These are phyloP conservation scores for Pterophyllum scalare DNA, from an alignment of 2,113 vertebrate species.

Conservation along the genomic window DNA sequence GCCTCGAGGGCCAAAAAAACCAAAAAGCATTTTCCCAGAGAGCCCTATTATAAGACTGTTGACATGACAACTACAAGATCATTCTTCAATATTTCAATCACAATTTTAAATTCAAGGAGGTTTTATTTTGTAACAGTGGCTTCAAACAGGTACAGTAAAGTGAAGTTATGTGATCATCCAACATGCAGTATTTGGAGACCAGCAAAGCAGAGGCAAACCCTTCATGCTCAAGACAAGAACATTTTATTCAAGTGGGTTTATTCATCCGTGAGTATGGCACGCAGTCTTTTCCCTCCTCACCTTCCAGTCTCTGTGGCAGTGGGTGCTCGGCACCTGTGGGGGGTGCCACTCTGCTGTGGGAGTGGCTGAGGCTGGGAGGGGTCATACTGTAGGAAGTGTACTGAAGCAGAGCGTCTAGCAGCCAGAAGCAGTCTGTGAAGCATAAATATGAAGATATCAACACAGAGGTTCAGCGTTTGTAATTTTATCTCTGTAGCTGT, in stretches of 20 bases:
- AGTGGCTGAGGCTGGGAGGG: constrained; percentile 93
- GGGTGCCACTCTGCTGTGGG: constrained; percentile 86
- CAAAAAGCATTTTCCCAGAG: background rate
- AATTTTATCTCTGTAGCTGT: background rate
- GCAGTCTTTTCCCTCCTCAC: constrained; percentile 73
- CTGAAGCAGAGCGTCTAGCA: constrained; percentile 94
- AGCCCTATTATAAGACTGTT: background rate
- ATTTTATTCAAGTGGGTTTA: too few species aligned
- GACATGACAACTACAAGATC: background rate
- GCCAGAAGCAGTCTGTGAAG: constrained; percentile 85
- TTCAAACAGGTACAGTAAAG: too few species aligned
- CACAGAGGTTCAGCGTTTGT: background rate
- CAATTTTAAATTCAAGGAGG: background rate
- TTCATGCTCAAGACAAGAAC: background rate
- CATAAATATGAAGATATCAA: background rate
- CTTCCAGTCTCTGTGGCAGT: constrained; percentile 93
- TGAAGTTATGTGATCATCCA: accelerated
- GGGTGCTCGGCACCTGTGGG: constrained; percentile 82
- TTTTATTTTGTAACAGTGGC: background rate
- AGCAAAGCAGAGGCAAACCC: background rate
- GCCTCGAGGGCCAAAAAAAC: too few species aligned
- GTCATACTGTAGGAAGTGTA: constrained; percentile 94
- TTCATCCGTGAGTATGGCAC: accelerated
- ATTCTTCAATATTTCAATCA: background rate
- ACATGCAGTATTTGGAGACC: background rate